A percentile compares a stretch with the other conserved stretches of the same genome.
Evolutionary conservation across 1,140 invertebrate genomes (phyloP).

Genomic region (Aleiodes sp.): DNA sequence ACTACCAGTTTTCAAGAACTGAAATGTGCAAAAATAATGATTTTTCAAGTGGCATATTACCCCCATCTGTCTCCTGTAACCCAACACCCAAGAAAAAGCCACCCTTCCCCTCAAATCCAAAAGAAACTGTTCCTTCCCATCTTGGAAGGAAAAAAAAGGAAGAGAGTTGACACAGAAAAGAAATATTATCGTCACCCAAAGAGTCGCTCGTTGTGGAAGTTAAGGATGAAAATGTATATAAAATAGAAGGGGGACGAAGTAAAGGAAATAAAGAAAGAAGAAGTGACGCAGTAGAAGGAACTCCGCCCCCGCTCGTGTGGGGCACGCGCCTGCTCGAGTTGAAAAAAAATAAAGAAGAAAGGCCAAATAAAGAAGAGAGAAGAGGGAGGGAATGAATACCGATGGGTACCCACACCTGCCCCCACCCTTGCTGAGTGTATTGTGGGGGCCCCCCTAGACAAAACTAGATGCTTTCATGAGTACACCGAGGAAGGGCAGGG

Average conservation of each 20-base stretch:
- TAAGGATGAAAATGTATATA: background rate
- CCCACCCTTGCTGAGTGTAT: slow-evolving; percentile 45
- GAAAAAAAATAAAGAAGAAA: slow-evolving; percentile 1
- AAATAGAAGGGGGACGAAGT: background rate
- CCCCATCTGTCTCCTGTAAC: background rate
- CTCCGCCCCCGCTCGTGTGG: slow-evolving; percentile 66
- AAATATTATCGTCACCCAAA: slow-evolving; percentile 6
- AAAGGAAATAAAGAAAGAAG: slow-evolving; percentile 47
- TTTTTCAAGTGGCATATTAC: no score
- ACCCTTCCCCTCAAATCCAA: background rate
- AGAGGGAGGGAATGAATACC: slow-evolving; percentile 9
- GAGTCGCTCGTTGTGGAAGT: background rate
- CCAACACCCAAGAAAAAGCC: no score
- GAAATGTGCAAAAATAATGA: no score
- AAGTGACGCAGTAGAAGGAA: slow-evolving; percentile 21
- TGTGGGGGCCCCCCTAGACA: slow-evolving; percentile 55
- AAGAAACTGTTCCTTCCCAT: background rate
- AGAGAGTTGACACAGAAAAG: background rate
- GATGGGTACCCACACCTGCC: slow-evolving; percentile 59
- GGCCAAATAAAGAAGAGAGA: background rate
- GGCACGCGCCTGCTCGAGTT: slow-evolving; percentile 57
- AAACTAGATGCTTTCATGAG: slow-evolving; percentile 46
- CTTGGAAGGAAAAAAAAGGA: background rate
- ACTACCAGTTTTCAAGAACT: no score
- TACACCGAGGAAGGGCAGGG: slow-evolving; percentile 26